Base-by-base conservation (phyloP, 2,113 vertebrate species). In the Plecturocebus donacophilus region DNA sequence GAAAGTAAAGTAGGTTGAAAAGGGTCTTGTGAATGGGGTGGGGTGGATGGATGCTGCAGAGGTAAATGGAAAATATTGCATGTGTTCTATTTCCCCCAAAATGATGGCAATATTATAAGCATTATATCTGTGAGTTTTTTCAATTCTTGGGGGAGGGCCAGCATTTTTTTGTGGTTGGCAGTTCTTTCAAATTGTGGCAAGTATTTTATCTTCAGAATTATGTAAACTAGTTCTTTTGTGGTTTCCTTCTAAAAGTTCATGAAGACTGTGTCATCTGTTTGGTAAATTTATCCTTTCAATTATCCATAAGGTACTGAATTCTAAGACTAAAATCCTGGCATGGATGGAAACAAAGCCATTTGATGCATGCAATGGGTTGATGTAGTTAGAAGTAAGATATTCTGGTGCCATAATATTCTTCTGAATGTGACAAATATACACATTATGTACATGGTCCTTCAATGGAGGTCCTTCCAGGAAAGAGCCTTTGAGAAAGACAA, bases 181-280 rank as follows among this genome's bases (percentile, higher is more conserved):
- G 76, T 73, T 2, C 8, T 93, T 94, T 93, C 25, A 91, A 73
- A 89, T 19, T 86, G 27, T 70, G 58, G n/a, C 7, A 76, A 73
- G 7, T 88, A 52, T 95, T 96, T 97, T 90, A 70, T 94, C 76
- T 68, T 89, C n/a, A 93, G 83, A 82, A 58, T 96, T 68, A 66
- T n/a, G 23, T 75, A 88, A 93, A 87, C 56, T 81, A 47, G 10
- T 95, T 85, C 70, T n/a, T 82, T 89, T 91, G 73, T 93, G 85
- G 95, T 88, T 49, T 21, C 35, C 91, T 40, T 27, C 6, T 94
- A 64, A 71, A 96, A 42, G 84, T 68, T 95, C 56, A 79, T 77
- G 16, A 94, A 94, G 23, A 35, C 17, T 45, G 61, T 95, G 14
- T 38, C 45, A 79, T 93, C 58, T 83, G 27, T 87, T 93, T 97